These are phyloP conservation scores for Nomia melanderi DNA, from an alignment of 1,140 invertebrate species.

Conservation along the genomic window DNA sequence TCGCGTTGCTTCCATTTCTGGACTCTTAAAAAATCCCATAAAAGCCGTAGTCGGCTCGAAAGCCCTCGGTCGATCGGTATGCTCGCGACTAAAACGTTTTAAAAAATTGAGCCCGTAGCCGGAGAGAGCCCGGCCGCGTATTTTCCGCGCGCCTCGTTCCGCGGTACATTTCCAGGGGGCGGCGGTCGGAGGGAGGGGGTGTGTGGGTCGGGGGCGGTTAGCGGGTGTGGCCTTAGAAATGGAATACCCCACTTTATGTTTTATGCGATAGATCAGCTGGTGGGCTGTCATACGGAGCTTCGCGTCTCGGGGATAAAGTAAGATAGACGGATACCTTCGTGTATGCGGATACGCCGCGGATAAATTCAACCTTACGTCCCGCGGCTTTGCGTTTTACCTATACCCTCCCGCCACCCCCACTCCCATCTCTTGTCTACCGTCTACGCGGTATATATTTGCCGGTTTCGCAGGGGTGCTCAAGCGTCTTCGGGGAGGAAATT, in stretches of 20 bases:
- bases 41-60: neutral
- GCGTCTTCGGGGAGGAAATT: constrained; percentile 35
- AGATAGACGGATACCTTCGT: constrained; percentile 79
- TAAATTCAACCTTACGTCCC: constrained; percentile 79
- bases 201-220: constrained; percentile 8
- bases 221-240: constrained; percentile 74
- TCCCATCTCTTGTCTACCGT: constrained; percentile 25
- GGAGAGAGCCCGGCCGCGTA: constrained; percentile 47
- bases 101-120: constrained; percentile 54
- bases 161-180: constrained; percentile 65
- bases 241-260: constrained; percentile 80
- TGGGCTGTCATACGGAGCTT: constrained; percentile 77
- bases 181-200: neutral
- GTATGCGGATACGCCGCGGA: constrained; percentile 75
- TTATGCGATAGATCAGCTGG: constrained; percentile 81
- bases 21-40: neutral
- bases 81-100: constrained; percentile 28
- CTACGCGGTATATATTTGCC: constrained; percentile 52
- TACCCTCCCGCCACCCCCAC: constrained; percentile 47
- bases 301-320: constrained; percentile 79
- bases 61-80: constrained; percentile 34
- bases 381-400: constrained; percentile 77
- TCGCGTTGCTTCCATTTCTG: too few species aligned
- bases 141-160: constrained; percentile 62
- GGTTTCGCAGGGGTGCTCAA: constrained; percentile 62